Conservation (phyloP, 2,888 invertebrate species). For the Aquatica leii region DNA sequence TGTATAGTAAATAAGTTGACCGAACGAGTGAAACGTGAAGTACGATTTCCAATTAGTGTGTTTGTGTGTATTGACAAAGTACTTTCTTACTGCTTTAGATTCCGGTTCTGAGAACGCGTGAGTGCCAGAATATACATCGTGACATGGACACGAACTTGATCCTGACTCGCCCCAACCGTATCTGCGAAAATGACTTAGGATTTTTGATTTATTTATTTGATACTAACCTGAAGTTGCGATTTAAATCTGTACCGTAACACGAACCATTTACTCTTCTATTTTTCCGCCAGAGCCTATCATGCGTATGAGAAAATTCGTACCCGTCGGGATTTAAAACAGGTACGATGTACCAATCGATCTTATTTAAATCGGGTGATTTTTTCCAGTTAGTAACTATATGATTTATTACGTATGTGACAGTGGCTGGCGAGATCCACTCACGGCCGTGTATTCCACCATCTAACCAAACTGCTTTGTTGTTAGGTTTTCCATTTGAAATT, state of each 20-base stretch:
- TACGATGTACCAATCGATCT: slow-evolving; percentile 83
- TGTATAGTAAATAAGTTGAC: slow-evolving; percentile 87
- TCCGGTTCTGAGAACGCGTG: slow-evolving; percentile 89
- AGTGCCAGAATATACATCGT: slow-evolving; percentile 81
- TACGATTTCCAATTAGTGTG: slow-evolving; percentile 72
- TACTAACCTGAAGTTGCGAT: slow-evolving; percentile 80
- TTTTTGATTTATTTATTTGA: too few species aligned
- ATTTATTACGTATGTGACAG: slow-evolving; percentile 79
- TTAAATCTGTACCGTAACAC: slow-evolving; percentile 82
- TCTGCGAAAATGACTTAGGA: slow-evolving; percentile 49
- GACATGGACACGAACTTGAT: slow-evolving; percentile 82
- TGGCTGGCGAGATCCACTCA: slow-evolving; percentile 88
- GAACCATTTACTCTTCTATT: slow-evolving; percentile 69
- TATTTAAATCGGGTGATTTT: slow-evolving; percentile 72
- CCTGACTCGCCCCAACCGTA: slow-evolving; percentile 89
- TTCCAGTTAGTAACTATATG: slow-evolving; percentile 75
- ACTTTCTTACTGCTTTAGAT: slow-evolving; percentile 71
- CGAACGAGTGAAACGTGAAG: slow-evolving; percentile 84
- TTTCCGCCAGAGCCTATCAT: slow-evolving; percentile 87
- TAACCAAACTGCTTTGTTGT: slow-evolving; percentile 74
- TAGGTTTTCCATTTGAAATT: slow-evolving; percentile 73
- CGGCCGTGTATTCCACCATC: slow-evolving; percentile 86
- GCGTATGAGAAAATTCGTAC: slow-evolving; percentile 84
- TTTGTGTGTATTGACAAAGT: slow-evolving; percentile 57
- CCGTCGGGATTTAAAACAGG: slow-evolving; percentile 86